Evolutionary conservation across 2,888 invertebrate species (phyloP), one percentile per base, ranked within the genome.

Genomic region (Hyalella azteca): DNA sequence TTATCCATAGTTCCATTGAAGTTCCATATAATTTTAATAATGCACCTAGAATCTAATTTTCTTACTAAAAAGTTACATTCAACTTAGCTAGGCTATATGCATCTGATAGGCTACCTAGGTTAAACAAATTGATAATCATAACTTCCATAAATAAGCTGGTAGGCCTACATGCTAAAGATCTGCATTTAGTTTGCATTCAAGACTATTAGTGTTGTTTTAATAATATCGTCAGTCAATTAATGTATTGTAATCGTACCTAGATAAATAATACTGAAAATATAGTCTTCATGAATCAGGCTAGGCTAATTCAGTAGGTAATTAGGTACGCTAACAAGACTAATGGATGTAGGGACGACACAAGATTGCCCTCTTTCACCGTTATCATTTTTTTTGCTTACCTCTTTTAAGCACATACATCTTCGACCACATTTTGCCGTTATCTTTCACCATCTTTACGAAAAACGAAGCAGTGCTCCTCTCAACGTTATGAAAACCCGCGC

Each of bases 351-450:
- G 15, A 9, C 26, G 2, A 3, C 4, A 4, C 15, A 49, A 54
- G 5, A 5, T 2, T 22, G 7, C 26, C 29, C 11, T 11, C 7
- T 29, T 48, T 29, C 13, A 66, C 9, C 3, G 9, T 15, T 19
- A 7, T 26, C 0, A 11, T 22, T 3, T 32, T 13, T 3, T 9
- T 32, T 26, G 29, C 81, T 73, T 48, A 84, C 83, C 83, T 77
- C 84, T 66, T 48, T 84, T 84, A 13, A 84, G 49, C 40, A 84
- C 84, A 48, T 81, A 84, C 84, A 84, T 84, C 84, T 84, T 84
- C 54, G 84, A 84, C 81, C 82, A 84, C 84, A 84, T 84, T 59
- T 81, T 84, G 13, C 73, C 59, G 32, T 49, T n/a, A 15, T 75
- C 45, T 13, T 41, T 76, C 29, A 78, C 73, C 81, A 81, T 81